Conservation (phyloP, 2,113 vertebrate genomes). For the Periophthalmus modestus region DNA sequence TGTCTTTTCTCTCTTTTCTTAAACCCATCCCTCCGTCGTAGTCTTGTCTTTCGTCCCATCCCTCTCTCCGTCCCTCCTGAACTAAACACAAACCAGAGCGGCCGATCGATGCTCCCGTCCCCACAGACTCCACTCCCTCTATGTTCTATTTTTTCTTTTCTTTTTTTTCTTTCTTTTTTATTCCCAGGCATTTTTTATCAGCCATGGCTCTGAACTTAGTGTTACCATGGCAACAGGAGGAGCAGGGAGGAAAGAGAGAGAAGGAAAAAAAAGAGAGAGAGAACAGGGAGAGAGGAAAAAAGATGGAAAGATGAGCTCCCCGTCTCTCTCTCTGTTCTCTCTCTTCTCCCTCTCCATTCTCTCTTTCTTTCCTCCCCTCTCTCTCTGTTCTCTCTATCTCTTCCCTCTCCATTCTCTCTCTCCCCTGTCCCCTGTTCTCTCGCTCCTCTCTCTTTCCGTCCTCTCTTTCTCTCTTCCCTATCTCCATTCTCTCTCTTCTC, state of each 20-base stretch:
- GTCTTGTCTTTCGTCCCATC: conserved; percentile 34
- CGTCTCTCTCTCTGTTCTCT: no score
- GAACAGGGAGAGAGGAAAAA: no score
- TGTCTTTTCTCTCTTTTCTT: no score
- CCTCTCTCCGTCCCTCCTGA: neutral
- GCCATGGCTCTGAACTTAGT: conserved; percentile 67
- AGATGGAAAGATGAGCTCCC: conserved; percentile 19
- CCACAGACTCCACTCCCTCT: conserved; percentile 47
- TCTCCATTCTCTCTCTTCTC: no score
- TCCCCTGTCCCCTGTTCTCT: no score
- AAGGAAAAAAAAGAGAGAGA: neutral
- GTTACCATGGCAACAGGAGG: conserved; percentile 76
- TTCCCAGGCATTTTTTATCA: conserved; percentile 58
- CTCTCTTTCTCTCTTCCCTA: no score
- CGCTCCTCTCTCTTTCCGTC: no score
- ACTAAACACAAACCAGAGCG: conserved; percentile 37
- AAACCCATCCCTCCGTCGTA: conserved; percentile 24
- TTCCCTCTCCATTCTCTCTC: no score
- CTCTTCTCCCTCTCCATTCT: no score
- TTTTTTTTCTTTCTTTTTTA: conserved; percentile 21
- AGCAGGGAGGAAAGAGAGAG: conserved; percentile 51
- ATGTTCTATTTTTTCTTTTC: neutral
- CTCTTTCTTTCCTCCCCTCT: no score
- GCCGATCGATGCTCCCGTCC: conserved; percentile 61
- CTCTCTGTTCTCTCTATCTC: no score